These are phyloP conservation scores for Metallyticus violacea DNA, from an alignment of 2,888 invertebrate species.

Conservation along the genomic window DNA sequence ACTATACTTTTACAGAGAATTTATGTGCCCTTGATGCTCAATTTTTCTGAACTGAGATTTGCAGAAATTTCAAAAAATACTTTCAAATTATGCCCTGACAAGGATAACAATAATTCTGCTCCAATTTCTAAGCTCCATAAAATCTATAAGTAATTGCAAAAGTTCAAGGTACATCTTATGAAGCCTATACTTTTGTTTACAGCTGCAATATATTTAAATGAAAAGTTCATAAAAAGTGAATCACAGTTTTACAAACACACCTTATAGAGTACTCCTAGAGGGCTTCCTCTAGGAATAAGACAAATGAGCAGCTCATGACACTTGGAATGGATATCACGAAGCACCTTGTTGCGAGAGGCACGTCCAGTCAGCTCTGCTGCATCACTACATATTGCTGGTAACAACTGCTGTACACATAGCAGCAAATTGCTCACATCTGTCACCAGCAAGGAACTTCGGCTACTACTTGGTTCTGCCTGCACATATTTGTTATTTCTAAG, in stretches of 20 bases:
- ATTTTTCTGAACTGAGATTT: too few species aligned
- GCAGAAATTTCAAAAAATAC: too few species aligned
- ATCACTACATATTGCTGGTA: slow-evolving; percentile 66
- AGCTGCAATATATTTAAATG: too few species aligned
- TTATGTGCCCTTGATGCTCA: too few species aligned
- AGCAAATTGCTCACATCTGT: slow-evolving; percentile 75
- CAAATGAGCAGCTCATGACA: slow-evolving; percentile 76
- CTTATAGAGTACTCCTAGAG: slow-evolving; percentile 73
- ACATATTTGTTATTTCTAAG: background rate
- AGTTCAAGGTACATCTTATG: too few species aligned
- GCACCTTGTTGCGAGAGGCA: slow-evolving; percentile 52
- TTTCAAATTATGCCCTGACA: too few species aligned
- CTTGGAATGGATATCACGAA: slow-evolving; percentile 80
- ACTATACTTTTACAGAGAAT: too few species aligned
- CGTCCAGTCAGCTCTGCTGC: slow-evolving; percentile 44
- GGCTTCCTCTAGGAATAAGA: slow-evolving; percentile 69
- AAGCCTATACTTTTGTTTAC: too few species aligned
- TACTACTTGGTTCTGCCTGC: slow-evolving; percentile 64
- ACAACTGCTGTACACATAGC: slow-evolving; percentile 68
- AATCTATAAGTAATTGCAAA: too few species aligned
- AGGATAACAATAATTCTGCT: too few species aligned
- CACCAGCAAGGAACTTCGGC: slow-evolving; percentile 57
- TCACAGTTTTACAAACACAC: slow-evolving; percentile 45
- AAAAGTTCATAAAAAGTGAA: background rate
- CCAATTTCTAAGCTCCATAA: too few species aligned